Evolutionary conservation across 2,113 vertebrate species (phyloP), one percentile per base, ranked within the genome.

Genomic region (Pionites leucogaster): DNA sequence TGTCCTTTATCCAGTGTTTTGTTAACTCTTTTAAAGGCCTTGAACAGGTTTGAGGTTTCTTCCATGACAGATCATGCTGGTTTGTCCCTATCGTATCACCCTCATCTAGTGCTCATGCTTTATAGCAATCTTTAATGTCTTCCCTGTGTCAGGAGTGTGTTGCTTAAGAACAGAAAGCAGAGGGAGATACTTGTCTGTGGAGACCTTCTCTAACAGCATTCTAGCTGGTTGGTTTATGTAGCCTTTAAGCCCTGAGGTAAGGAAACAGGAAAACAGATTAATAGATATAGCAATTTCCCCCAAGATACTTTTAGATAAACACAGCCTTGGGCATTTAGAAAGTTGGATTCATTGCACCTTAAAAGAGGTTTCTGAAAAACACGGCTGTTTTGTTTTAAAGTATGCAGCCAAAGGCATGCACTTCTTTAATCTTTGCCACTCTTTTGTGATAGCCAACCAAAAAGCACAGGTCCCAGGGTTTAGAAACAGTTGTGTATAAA

Each of bases 271-370:
- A 97, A 96, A 86, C 82, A 89, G 95, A 96, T 98, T 97, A 96
- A 95, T 94, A 97, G 96, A 96, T 84, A 94, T 72, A 76, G 93
- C 82, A 94, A 87, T 96, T 91, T 97, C 84, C 90, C 92, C 86
- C 95, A 92, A 97, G 97, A 97, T 97, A 94, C 81, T 96, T 96
- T 88, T 91, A 97, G 94, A 97, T 96, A 97, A 97, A 97, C 86
- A 94, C 86, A 97, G 97, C 94, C 96, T 93, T 97, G 95, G 94
- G 96, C 93, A 96, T 96, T 97, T 94, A 90, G 93, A 97, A 97
- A 96, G 86, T 87, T 7, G 42, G 96, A 97, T 98, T 97, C 97
- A 96, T 95, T 97, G 69, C 88, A 97, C 83, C 91, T 98, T 97
- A 82, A 93, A 97, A 97, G 95, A 92, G 65, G 68, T 92, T 97